phyloP scores from a whole-genome alignment of 2,888 invertebrate species.

The Amphimallon solstitiale region DNA sequence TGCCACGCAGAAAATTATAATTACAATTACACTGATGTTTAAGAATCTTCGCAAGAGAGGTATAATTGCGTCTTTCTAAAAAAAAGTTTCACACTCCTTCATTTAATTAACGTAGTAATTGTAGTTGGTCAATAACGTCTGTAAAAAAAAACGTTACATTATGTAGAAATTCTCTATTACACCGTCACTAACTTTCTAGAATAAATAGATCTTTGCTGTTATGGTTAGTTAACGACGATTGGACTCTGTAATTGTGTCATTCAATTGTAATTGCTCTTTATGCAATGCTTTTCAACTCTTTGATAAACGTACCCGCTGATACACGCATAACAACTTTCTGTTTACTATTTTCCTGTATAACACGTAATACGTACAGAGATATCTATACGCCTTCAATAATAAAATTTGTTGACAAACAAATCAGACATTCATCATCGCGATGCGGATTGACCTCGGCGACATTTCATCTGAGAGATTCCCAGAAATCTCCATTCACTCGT shows the following conservation, averaged over 20 bases:
- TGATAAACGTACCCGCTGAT: not conserved
- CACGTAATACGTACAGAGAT: not conserved
- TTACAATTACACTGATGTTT: too few species aligned
- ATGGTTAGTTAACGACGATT: constrained; percentile 20
- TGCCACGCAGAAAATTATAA: too few species aligned
- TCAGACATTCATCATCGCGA: not conserved
- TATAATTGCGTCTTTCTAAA: too few species aligned
- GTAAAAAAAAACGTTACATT: not conserved
- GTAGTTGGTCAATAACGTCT: not conserved
- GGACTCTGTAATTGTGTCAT: constrained; percentile 22
- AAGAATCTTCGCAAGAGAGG: too few species aligned
- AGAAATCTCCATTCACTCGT: constrained; percentile 1
- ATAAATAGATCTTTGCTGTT: constrained; percentile 18
- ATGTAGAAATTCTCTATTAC: constrained; percentile 20
- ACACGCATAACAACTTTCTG: not conserved
- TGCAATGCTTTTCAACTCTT: constrained; percentile 16
- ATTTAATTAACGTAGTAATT: not conserved
- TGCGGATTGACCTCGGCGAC: not conserved
- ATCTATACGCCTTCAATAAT: not conserved
- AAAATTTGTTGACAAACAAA: not conserved
- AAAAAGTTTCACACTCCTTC: too few species aligned
- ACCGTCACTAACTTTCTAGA: constrained; percentile 4
- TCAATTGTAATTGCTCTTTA: constrained; percentile 18
- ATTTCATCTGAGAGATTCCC: not conserved
- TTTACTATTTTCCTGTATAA: not conserved